Base-by-base conservation (phyloP, 2,888 invertebrate genomes). In the Argyresthia goedartella region DNA sequence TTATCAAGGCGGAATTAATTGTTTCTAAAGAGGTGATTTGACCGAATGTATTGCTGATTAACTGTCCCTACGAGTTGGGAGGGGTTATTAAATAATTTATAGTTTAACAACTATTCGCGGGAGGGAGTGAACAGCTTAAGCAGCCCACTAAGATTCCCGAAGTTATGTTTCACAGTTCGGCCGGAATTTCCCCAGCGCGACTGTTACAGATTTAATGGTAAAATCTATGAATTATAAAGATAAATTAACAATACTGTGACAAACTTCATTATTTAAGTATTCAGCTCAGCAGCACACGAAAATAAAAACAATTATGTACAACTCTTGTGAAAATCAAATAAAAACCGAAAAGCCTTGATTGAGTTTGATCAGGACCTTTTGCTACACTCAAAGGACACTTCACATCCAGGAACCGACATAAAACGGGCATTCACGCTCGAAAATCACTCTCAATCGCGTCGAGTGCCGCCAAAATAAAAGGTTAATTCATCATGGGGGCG, bases 1-100 rank as follows among this genome's bases (percentile, higher is more conserved):
- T 65, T 70, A 71, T 71, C 66, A 68, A 65, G 71, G 66, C 63
- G 57, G 64, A 71, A 81, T 74, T 81, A 81, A 81, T 81, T 81
- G 80, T 76, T 80, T 73, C 76, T 71, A 73, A 80, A 78, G 78
- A 73, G 75, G 76, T 70, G 76, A 81, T 80, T 79, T 70, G 65
- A 67, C 65, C 63, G 63, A 69, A 79, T 74, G 74, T 79, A 73
- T 74, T 71, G 70, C 64, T 81, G 80, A 84, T 84, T 81, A 81
- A 80, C 74, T 76, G 73, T 65, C 71, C 48, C 48, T 47, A 13
- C 69, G 73, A 71, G 74, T 76, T 66, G 73, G 71, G 65, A 69
- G 69, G 76, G 82, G 80, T 79, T 81, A 82, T 81, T 79, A 81
- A 78, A 82, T 81, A 82, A 85, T 85, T 84, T 84, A 82, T 82